Percentiles rank a stretch among this genome's conserved stretches.
Conservation (phyloP, 1,140 invertebrate species). For the Trichonephila inaurata region DNA sequence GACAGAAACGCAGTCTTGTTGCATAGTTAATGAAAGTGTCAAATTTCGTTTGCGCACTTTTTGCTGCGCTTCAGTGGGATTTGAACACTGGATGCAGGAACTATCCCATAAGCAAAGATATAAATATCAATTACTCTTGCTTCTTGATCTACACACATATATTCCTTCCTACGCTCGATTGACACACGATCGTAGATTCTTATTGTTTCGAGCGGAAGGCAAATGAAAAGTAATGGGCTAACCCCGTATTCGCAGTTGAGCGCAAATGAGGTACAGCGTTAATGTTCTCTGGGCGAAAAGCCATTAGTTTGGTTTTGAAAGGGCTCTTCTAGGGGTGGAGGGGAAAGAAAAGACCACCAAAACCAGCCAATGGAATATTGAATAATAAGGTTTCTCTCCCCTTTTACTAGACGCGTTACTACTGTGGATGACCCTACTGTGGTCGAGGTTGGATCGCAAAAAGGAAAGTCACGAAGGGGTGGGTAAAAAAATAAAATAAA, state of each 20-base stretch:
- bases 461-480: neutral
- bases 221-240: conserved; percentile 69
- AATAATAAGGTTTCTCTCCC: conserved; percentile 64
- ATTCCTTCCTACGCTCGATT: conserved; percentile 44
- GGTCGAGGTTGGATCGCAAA: neutral
- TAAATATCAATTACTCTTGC: conserved; percentile 67
- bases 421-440: conserved; percentile 22
- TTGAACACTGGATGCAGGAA: neutral
- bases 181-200: conserved; percentile 67
- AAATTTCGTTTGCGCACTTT: conserved; percentile 6
- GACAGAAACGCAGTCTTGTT: neutral
- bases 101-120: conserved; percentile 25
- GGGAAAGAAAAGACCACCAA: neutral
- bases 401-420: neutral
- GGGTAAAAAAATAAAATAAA: neutral
- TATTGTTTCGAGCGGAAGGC: conserved; percentile 45
- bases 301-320: conserved; percentile 74
- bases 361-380: conserved; percentile 63
- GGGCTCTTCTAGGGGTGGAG: conserved; percentile 21
- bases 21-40: conserved; percentile 58
- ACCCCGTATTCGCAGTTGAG: conserved; percentile 2
- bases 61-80: neutral
- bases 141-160: conserved; percentile 26
- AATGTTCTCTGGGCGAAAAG: conserved; percentile 38
- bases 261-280: conserved; percentile 43